Evolutionary conservation across 2,797 vertebrate species (phyloP), one percentile per base, ranked within the genome.

Genomic region (Cyprinodon diabolis): DNA sequence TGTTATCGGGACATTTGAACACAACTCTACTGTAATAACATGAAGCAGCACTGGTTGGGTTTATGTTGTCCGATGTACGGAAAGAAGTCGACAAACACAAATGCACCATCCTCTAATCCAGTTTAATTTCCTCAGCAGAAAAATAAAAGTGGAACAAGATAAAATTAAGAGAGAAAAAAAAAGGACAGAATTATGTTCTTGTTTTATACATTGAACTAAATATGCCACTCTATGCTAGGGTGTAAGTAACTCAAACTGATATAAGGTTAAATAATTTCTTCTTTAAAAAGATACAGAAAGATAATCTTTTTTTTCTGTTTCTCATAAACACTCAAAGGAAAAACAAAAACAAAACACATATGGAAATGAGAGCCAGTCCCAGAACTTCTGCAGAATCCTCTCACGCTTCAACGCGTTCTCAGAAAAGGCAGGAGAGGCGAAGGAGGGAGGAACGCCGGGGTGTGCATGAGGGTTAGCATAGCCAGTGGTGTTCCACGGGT

Each of bases 191-290:
- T 92, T 91, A 86, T 95, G 94, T 94, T 95, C 86, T 87, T 96
- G 85, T 71, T 92, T 91, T 95, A 97, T 96, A 97, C 96, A 96
- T 96, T 95, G 95, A 97, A 97, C 96, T 97, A 97, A 97, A 96
- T 92, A 97, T 95, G 95, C 94, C 96, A 95, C 95, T 95, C 96
- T 97, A 97, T 94, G 95, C 96, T 97, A 97, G 92, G 94, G 94
- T 96, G 96, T 96, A 96, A 97, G 96, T 97, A 97, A 97, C 96
- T 96, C 96, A 96, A 97, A 93, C 97, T 95, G 96, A 96, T 97
- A 97, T 95, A 95, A 94, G 96, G 96, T 98, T 98, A 98, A 98
- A 98, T 97, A 97, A 97, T 94, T 92, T 93, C 94, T 83, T 85
- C 83, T 90, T 89, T 83, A 85, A 90, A 57, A 90, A 87, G 95